phyloP scores from a whole-genome alignment of 2,113 vertebrate species.

The Antechinus stuartii region DNA sequence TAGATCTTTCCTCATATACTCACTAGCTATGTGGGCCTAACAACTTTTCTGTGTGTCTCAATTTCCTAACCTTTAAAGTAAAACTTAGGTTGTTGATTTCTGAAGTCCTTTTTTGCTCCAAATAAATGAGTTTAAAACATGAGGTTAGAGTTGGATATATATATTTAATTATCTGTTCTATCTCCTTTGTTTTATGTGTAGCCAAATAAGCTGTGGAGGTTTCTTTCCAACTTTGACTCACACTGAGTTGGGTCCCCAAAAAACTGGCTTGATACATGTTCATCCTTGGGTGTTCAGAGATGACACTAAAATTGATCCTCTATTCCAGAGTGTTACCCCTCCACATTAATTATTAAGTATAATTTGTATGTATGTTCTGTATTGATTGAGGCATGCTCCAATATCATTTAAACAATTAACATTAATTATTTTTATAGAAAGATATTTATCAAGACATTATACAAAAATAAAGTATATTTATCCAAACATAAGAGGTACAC shows the following conservation, averaged over 20 bases:
- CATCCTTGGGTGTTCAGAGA: not conserved
- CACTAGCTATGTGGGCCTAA: not conserved
- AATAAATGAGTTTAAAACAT: not conserved
- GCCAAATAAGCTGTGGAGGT: not conserved
- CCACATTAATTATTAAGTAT: too few relatives aligned
- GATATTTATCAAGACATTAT: too few relatives aligned
- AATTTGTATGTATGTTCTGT: too few relatives aligned
- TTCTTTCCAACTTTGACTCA: not conserved
- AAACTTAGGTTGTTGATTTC: not conserved
- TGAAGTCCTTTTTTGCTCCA: not conserved
- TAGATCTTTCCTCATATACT: not conserved
- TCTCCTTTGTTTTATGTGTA: not conserved
- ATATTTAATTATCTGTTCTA: not conserved
- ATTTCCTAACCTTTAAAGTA: not conserved
- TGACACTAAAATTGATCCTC: too few relatives aligned
- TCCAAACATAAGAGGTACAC: too few relatives aligned
- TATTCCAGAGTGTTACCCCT: too few relatives aligned
- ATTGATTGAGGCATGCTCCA: too few relatives aligned
- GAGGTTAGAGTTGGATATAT: not conserved
- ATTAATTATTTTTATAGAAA: too few relatives aligned
- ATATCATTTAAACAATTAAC: too few relatives aligned
- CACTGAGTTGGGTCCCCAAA: not conserved
- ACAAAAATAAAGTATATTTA: too few relatives aligned
- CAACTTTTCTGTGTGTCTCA: not conserved
- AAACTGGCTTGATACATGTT: not conserved